Conservation (phyloP, 2,113 vertebrate species). For the Pelodiscus sinensis region DNA sequence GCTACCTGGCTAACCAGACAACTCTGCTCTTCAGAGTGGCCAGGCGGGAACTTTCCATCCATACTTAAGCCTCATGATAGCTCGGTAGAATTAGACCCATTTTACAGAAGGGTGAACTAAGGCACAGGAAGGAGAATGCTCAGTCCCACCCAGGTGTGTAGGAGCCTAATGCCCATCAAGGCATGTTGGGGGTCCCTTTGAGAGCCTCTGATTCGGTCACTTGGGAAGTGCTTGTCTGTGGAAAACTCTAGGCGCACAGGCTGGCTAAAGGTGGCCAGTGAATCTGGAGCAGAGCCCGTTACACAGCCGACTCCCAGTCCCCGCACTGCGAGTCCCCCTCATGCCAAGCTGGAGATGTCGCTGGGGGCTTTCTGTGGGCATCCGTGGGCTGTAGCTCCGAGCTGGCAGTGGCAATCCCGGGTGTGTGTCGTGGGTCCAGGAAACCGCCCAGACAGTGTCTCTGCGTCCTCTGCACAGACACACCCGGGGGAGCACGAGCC, state of each 20-base stretch:
- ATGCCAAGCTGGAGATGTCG: background rate
- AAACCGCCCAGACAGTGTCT: background rate
- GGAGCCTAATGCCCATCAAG: background rate
- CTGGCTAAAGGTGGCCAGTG: background rate
- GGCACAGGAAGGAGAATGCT: background rate
- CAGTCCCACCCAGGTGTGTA: background rate
- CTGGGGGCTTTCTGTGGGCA: background rate
- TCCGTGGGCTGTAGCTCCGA: background rate
- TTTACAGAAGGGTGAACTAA: fast-evolving
- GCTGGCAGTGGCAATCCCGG: background rate
- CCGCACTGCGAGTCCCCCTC: background rate
- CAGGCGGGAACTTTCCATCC: background rate
- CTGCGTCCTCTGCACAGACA: background rate
- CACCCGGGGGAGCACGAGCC: background rate
- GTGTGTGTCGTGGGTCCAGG: background rate
- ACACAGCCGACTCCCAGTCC: background rate
- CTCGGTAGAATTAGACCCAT: background rate
- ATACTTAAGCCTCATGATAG: background rate
- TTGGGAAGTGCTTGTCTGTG: background rate
- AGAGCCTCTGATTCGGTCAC: background rate
- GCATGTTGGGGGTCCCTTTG: background rate
- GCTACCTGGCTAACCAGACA: background rate
- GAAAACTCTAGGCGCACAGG: background rate
- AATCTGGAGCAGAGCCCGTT: background rate
- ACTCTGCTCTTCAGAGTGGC: background rate